These are phyloP conservation scores for Phania funesta DNA, from an alignment of 2,888 invertebrate species.

Conservation along the genomic window DNA sequence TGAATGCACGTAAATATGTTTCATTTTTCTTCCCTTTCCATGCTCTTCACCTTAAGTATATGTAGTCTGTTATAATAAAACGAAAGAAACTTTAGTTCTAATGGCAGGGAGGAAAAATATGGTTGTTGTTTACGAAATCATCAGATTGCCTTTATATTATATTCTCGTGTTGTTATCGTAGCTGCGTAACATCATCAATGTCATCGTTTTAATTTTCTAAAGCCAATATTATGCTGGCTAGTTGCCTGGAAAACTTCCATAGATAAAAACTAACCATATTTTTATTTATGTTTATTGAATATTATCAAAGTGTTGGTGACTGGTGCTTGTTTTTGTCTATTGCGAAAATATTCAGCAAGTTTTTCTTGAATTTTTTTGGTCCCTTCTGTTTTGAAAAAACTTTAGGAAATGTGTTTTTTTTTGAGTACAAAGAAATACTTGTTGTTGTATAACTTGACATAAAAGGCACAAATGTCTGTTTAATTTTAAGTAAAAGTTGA, in stretches of 20 bases:
- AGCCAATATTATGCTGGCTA: not conserved
- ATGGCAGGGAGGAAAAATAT: too few relatives aligned
- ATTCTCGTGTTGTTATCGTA: not conserved
- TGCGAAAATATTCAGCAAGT: not conserved
- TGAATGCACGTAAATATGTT: too few relatives aligned
- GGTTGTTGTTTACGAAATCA: too few relatives aligned
- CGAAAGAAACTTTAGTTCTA: too few relatives aligned
- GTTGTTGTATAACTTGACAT: not conserved
- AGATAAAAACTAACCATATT: slow-evolving; percentile 29
- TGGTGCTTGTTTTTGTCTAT: not conserved
- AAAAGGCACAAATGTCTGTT: not conserved
- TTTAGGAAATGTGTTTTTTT: not conserved
- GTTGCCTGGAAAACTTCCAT: not conserved
- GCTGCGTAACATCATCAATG: not conserved
- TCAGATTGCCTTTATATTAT: not conserved
- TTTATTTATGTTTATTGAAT: slow-evolving; percentile 35
- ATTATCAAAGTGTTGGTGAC: not conserved
- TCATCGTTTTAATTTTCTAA: not conserved
- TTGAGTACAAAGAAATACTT: not conserved
- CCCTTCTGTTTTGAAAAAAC: not conserved
- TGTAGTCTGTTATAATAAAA: too few relatives aligned
- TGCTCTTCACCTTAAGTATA: too few relatives aligned
- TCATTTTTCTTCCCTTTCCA: too few relatives aligned
- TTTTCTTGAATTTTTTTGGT: not conserved
- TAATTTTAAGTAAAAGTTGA: not conserved